Base-by-base conservation (phyloP, 2,113 vertebrate species). In the Crypturellus undulatus region DNA sequence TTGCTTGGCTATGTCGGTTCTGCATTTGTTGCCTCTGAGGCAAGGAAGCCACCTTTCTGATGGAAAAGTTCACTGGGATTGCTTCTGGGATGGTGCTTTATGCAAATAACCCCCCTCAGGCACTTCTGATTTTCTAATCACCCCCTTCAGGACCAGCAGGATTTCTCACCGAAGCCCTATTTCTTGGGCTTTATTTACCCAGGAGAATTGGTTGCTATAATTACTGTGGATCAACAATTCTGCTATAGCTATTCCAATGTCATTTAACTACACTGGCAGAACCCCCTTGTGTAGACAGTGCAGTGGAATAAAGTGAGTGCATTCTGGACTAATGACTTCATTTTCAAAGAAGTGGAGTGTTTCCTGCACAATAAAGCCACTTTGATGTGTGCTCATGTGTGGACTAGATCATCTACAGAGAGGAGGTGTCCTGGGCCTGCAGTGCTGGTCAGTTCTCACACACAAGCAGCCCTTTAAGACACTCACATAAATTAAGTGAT, bases 401-500 rank as follows among this genome's bases (percentile, higher is more conserved):
- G 69, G 83, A 56, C 42, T 78, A 80, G 87, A 43, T 17, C 42
- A 64, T 72, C 30, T 30, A 40, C 3, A 1, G 40, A 19, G 43
- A 71, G 47, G 32, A 38, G 81, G 68, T 34, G 49, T 83, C 69
- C 60, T 30, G 40, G 26, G 75, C 82, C 51, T 56, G 36, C 45
- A 63, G 24, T 0, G 0, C 60, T 0, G 0, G 62, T 67, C 82
- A 90, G 78, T 38, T 86, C 67, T 94, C 26, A 32, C 12, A 28
- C 9, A 11, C 51, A 83, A 43, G 72, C 85, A 84, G 90, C 34
- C 72, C 85, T 79, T 54, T 52, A 86, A 76, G 85, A 90, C 88
- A 64, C 49, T 52, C 83, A 77, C 52, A 72, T n/a, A 76, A 93
- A 90, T 86, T 62, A 83, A 94, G n/a, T 52, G 80, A 87, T 87